Conservation (phyloP, 2,888 invertebrate genomes). For the Synergus japonicus region DNA sequence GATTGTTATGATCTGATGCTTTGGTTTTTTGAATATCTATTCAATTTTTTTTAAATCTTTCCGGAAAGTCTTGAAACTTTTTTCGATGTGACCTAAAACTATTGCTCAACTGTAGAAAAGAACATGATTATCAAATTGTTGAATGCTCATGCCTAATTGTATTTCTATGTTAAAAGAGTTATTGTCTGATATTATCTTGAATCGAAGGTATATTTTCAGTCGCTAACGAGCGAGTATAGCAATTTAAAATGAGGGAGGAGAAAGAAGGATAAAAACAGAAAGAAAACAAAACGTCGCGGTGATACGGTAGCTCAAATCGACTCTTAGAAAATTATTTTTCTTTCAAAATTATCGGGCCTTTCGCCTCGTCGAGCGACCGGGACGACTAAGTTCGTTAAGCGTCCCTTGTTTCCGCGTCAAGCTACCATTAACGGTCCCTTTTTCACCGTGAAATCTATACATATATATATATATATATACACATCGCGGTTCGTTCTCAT, state of each 20-base stretch:
- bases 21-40: not conserved
- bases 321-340: constrained; percentile 75
- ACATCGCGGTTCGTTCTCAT: constrained; percentile 51
- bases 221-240: constrained; percentile 15
- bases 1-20: not conserved
- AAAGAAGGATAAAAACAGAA: not conserved
- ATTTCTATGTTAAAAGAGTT: not conserved
- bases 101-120: constrained; percentile 26
- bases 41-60: not conserved
- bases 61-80: constrained; percentile 1
- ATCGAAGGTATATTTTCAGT: constrained; percentile 6
- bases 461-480: constrained; percentile 50
- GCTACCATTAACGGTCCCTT: constrained; percentile 66
- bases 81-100: constrained; percentile 6
- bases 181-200: not conserved
- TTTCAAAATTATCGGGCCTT: constrained; percentile 73
- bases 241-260: constrained; percentile 30
- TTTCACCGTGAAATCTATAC: constrained; percentile 54
- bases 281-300: constrained; percentile 41
- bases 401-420: constrained; percentile 71
- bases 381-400: constrained; percentile 73
- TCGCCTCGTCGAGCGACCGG: constrained; percentile 61
- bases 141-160: constrained; percentile 23
- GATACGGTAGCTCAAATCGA: constrained; percentile 54
- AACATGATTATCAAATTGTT: not conserved